Conservation (phyloP, 2,888 invertebrate species). For the Schizaphis graminum region DNA sequence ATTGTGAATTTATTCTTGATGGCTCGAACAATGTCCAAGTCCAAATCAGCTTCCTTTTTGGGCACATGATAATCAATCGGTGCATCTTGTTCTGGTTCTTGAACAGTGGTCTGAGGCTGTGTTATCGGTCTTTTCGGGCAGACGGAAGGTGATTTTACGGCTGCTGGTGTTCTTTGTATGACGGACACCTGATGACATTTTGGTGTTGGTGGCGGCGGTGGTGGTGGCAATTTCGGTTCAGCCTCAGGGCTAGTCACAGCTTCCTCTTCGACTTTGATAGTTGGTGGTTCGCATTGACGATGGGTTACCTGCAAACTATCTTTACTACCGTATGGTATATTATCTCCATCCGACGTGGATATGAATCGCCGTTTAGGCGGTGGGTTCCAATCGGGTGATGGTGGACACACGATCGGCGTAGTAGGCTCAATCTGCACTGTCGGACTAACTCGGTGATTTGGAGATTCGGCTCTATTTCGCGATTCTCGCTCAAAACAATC, state of each 20-base stretch:
- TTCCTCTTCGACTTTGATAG: constrained; percentile 84
- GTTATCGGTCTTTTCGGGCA: background rate
- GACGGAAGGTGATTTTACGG: constrained; percentile 67
- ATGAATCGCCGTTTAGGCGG: constrained; percentile 78
- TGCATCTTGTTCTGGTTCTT: constrained; percentile 84
- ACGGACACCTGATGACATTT: constrained; percentile 82
- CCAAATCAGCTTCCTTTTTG: constrained; percentile 74
- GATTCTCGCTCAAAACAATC: background rate
- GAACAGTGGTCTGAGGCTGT: constrained; percentile 46
- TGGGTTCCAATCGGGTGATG: constrained; percentile 67
- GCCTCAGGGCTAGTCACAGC: constrained; percentile 71
- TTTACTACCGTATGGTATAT: constrained; percentile 79
- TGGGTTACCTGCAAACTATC: constrained; percentile 47
- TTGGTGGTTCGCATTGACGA: constrained; percentile 28
- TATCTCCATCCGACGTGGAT: constrained; percentile 85
- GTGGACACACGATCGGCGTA: background rate
- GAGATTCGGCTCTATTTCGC: constrained; percentile 16
- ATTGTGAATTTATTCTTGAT: constrained; percentile 51
- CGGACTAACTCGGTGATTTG: background rate
- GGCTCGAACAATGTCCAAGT: constrained; percentile 70
- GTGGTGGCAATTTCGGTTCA: background rate
- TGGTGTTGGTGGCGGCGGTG: constrained; percentile 71
- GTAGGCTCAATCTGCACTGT: background rate
- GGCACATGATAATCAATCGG: constrained; percentile 92
- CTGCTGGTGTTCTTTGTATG: constrained; percentile 82